A percentile compares a stretch with the other conserved stretches of the same genome.
Conservation (phyloP, 2,113 vertebrate genomes). For the Myotis davidii region DNA sequence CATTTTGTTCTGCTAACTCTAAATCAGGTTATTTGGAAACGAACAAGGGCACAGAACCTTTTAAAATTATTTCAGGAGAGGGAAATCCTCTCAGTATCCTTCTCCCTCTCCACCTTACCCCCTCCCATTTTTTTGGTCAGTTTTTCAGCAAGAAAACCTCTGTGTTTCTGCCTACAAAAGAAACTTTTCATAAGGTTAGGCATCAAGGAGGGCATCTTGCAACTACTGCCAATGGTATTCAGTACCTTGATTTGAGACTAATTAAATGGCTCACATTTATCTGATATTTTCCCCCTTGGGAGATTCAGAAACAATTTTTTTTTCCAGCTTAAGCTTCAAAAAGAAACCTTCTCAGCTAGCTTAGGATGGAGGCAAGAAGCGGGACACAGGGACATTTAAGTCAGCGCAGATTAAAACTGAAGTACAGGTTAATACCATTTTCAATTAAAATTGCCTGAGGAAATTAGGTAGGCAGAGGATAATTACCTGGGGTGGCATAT, state of each 20-base stretch:
- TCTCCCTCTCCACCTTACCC: background rate
- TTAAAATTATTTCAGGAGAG: background rate
- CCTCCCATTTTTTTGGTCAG: background rate
- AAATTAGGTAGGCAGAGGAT: conserved; percentile 79
- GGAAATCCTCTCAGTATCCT: background rate
- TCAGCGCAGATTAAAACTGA: conserved; percentile 68
- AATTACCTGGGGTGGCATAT: conserved; percentile 77
- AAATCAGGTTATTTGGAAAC: conserved; percentile 7
- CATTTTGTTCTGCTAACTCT: conserved; percentile 24
- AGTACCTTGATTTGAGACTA: conserved; percentile 33
- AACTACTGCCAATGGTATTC: background rate
- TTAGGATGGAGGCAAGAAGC: conserved; percentile 62
- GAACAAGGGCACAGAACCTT: background rate
- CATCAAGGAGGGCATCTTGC: background rate
- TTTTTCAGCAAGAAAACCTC: conserved; percentile 48
- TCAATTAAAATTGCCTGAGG: conserved; percentile 81
- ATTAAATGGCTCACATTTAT: conserved; percentile 72
- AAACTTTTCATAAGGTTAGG: conserved; percentile 45
- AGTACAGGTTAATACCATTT: conserved; percentile 68
- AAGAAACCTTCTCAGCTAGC: conserved; percentile 73
- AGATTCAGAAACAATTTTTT: conserved; percentile 41
- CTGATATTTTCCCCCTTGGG: conserved; percentile 55
- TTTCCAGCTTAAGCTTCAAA: conserved; percentile 55
- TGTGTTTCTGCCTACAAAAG: conserved; percentile 44
- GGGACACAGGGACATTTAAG: conserved; percentile 68